Conservation (phyloP, 1,140 invertebrate genomes). For the Batillaria attramentaria region DNA sequence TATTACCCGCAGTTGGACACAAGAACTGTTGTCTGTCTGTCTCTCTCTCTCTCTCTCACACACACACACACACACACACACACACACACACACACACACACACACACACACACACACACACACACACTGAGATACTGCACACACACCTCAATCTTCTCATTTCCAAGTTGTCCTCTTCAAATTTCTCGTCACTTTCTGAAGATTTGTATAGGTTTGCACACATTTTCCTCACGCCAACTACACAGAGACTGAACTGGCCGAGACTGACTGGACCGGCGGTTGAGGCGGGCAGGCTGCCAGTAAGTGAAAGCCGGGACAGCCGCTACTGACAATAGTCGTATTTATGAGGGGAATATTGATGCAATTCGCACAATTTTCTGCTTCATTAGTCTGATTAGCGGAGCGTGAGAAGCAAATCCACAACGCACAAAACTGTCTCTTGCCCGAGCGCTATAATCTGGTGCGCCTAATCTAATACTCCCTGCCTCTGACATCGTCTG, state of each 20-base stretch:
- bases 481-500: neutral
- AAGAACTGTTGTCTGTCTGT: too few species aligned
- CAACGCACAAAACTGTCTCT: neutral
- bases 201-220: too few species aligned
- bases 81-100: neutral
- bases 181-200: too few species aligned
- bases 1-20: too few species aligned
- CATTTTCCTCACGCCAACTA: too few species aligned
- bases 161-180: too few species aligned
- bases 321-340: neutral
- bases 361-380: slow-evolving; percentile 23
- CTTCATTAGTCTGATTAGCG: slow-evolving; percentile 27
- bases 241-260: neutral
- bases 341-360: slow-evolving; percentile 18
- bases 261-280: neutral
- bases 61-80: slow-evolving; percentile 16
- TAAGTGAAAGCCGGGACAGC: neutral
- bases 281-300: neutral
- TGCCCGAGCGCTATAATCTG: slow-evolving; percentile 1
- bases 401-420: too few species aligned
- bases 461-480: slow-evolving; percentile 17
- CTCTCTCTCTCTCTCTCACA: neutral
- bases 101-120: neutral
- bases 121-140: neutral
- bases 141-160: neutral